Evolutionary conservation across 2,888 invertebrate species (phyloP).

Genomic region (Clitarchus hookeri): DNA sequence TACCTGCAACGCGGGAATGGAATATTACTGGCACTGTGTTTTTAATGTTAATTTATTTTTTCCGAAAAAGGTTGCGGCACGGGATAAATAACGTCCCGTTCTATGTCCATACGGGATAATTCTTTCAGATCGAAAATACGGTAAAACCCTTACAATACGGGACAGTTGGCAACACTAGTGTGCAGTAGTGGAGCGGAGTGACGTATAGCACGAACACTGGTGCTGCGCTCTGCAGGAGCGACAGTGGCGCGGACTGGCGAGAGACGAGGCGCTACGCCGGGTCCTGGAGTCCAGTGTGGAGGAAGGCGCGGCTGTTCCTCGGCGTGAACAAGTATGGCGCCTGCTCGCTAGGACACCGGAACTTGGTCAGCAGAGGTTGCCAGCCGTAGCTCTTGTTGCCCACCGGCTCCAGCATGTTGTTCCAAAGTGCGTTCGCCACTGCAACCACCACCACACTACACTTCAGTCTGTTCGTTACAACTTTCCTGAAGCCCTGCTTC

Average conservation of each 20-base stretch:
- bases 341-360: slow-evolving; percentile 35
- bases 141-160: no score
- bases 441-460: background rate
- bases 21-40: no score
- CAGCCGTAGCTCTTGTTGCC: slow-evolving; percentile 39
- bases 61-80: no score
- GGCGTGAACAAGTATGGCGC: slow-evolving; percentile 48
- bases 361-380: slow-evolving; percentile 31
- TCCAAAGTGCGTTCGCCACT: slow-evolving; percentile 43
- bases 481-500: background rate
- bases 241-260: background rate
- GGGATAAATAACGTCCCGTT: no score
- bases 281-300: slow-evolving; percentile 55
- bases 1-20: no score
- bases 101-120: no score
- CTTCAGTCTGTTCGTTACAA: no score
- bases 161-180: no score
- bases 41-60: no score
- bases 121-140: no score
- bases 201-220: no score
- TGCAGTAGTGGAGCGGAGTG: no score
- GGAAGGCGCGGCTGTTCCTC: slow-evolving; percentile 58
- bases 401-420: slow-evolving; percentile 44
- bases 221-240: background rate
- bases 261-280: background rate